Evolutionary conservation across 2,888 invertebrate genomes (phyloP).

Genomic region (Taphrorychus bicolor): DNA sequence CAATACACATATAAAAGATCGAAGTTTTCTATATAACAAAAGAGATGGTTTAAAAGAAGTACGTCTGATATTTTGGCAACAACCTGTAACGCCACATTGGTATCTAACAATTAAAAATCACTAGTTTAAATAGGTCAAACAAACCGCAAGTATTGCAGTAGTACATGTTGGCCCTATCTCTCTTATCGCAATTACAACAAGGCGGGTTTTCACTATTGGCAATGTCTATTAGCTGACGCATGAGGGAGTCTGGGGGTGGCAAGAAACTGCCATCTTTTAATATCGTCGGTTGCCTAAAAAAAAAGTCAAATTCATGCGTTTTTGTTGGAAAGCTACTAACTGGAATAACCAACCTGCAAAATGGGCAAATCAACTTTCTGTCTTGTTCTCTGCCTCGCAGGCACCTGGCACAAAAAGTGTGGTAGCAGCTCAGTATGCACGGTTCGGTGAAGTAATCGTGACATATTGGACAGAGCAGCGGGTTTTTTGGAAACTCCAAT

Average conservation of each 20-base stretch:
- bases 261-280: constrained; percentile 68
- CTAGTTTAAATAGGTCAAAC: no score
- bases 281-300: constrained; percentile 64
- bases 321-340: no score
- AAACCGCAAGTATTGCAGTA: constrained; percentile 80
- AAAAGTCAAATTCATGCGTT: not conserved
- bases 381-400: constrained; percentile 68
- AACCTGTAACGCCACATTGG: no score
- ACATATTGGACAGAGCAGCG: constrained; percentile 71
- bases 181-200: constrained; percentile 81
- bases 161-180: constrained; percentile 73
- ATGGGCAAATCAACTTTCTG: constrained; percentile 69
- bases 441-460: constrained; percentile 74
- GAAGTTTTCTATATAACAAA: no score
- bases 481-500: constrained; percentile 63
- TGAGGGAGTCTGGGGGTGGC: constrained; percentile 71
- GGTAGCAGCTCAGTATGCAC: constrained; percentile 72
- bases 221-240: constrained; percentile 74
- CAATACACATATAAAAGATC: no score
- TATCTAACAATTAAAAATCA: no score
- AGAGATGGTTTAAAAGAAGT: no score
- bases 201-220: constrained; percentile 75
- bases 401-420: constrained; percentile 74
- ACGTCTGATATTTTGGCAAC: no score
- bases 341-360: constrained; percentile 68